These are phyloP conservation scores for Anthopleura sola DNA, from an alignment of 64 coral and sea anemone species.

Conservation along the genomic window DNA sequence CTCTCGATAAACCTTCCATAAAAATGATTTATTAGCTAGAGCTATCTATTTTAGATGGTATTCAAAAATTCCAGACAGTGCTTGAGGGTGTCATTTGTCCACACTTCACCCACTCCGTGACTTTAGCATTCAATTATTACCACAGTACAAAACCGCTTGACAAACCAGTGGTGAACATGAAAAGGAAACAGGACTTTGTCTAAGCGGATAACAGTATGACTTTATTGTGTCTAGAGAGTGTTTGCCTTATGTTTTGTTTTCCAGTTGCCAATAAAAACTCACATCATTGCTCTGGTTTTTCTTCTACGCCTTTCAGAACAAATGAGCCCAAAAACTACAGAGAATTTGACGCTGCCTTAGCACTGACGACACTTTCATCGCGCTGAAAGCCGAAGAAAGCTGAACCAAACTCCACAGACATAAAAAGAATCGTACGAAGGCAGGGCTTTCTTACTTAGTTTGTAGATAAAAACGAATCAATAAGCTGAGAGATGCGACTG, in stretches of 20 bases:
- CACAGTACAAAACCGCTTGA: slow-evolving; percentile 13
- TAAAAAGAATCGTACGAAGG: background rate
- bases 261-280: background rate
- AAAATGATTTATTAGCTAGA: background rate
- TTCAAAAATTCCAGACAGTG: background rate
- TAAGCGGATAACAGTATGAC: background rate
- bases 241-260: slow-evolving; percentile 25
- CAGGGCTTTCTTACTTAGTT: no score
- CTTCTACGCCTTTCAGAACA: slow-evolving; percentile 37
- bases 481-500: background rate
- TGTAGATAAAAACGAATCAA: background rate
- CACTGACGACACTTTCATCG: slow-evolving; percentile 82
- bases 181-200: background rate
- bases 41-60: background rate
- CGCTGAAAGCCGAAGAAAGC: slow-evolving; percentile 41
- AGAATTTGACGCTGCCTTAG: slow-evolving; percentile 85
- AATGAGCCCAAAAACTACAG: slow-evolving; percentile 67
- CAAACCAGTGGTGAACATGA: background rate
- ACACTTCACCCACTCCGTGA: background rate
- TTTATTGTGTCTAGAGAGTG: slow-evolving; percentile 30
- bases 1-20: background rate
- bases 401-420: background rate
- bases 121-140: background rate
- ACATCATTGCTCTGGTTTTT: background rate
- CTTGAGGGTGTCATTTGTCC: background rate